Evolutionary conservation across 1,140 invertebrate genomes (phyloP).

Genomic region (Asbolus verrucosus): DNA sequence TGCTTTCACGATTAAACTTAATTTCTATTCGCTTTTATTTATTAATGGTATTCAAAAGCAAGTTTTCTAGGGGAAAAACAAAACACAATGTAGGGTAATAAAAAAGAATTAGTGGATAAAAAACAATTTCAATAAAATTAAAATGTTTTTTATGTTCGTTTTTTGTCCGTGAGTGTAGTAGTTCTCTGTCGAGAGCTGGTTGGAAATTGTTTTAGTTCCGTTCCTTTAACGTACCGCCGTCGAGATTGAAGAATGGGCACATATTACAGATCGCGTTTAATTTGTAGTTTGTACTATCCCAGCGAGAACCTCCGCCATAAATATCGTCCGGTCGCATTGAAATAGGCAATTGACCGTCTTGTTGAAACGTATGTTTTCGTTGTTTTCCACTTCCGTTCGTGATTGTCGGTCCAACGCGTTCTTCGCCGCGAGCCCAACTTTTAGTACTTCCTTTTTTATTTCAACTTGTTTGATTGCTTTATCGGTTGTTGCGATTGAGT

Average conservation of each 20-base stretch:
- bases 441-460: slow-evolving; percentile 48
- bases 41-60: too few relatives aligned
- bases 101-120: too few relatives aligned
- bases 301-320: slow-evolving; percentile 39
- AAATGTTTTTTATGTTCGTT: slow-evolving; percentile 5
- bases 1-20: too few relatives aligned
- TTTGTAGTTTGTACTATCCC: slow-evolving; percentile 44
- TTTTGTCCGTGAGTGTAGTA: slow-evolving; percentile 7
- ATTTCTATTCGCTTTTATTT: too few relatives aligned
- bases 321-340: slow-evolving; percentile 48
- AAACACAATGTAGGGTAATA: too few relatives aligned
- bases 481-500: slow-evolving; percentile 46
- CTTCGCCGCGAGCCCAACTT: slow-evolving; percentile 42
- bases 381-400: slow-evolving; percentile 49
- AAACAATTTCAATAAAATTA: too few relatives aligned
- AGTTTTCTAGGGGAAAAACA: too few relatives aligned
- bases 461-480: slow-evolving; percentile 51
- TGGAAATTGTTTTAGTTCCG: slow-evolving; percentile 30
- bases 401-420: slow-evolving; percentile 43
- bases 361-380: slow-evolving; percentile 51
- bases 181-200: too few relatives aligned
- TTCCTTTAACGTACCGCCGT: slow-evolving; percentile 10
- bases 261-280: slow-evolving; percentile 43
- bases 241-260: slow-evolving; percentile 38
- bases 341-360: slow-evolving; percentile 51